phyloP scores from a whole-genome alignment of 1,140 invertebrate genomes.

The Calosoma granatense region DNA sequence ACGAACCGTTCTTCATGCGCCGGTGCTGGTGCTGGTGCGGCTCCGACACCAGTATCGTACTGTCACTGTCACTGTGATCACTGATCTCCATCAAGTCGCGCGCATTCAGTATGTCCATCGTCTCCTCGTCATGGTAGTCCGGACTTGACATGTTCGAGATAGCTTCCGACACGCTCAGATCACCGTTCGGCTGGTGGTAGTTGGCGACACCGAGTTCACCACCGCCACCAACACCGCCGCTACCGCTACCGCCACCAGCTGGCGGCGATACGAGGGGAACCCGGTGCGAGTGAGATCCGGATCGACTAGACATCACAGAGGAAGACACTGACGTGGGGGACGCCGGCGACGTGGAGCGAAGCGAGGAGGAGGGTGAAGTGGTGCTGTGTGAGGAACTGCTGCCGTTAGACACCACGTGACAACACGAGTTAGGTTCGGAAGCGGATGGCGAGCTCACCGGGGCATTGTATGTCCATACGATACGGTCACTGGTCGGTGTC shows the following conservation, averaged over 20 bases:
- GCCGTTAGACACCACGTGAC: conserved; percentile 41
- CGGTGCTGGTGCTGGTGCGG: conserved; percentile 49
- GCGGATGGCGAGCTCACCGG: conserved; percentile 45
- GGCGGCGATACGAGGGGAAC: conserved; percentile 28
- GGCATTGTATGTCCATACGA: conserved; percentile 87
- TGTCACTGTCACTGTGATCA: conserved; percentile 77
- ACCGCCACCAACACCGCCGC: conserved; percentile 12
- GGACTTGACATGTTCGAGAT: conserved; percentile 80
- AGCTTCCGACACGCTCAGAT: conserved; percentile 65
- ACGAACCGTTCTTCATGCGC: conserved; percentile 19
- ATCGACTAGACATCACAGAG: conserved; percentile 69
- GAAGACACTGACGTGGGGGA: conserved; percentile 78
- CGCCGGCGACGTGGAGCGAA: conserved; percentile 57
- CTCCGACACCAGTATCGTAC: conserved; percentile 61
- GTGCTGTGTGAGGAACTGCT: conserved; percentile 51
- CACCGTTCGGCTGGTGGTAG: conserved; percentile 39
- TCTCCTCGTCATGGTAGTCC: conserved; percentile 70
- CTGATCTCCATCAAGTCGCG: conserved; percentile 73
- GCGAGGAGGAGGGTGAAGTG: conserved; percentile 48
- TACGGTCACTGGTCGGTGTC: conserved; percentile 44
- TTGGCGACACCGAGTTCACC: conserved; percentile 14
- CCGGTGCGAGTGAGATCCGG: conserved; percentile 35
- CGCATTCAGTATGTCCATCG: conserved; percentile 51
- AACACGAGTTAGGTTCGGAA: conserved; percentile 37
- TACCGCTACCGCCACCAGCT: conserved; percentile 17